phyloP scores from a whole-genome alignment of 2,113 vertebrate genomes.

The Gallinago paraguaiae region DNA sequence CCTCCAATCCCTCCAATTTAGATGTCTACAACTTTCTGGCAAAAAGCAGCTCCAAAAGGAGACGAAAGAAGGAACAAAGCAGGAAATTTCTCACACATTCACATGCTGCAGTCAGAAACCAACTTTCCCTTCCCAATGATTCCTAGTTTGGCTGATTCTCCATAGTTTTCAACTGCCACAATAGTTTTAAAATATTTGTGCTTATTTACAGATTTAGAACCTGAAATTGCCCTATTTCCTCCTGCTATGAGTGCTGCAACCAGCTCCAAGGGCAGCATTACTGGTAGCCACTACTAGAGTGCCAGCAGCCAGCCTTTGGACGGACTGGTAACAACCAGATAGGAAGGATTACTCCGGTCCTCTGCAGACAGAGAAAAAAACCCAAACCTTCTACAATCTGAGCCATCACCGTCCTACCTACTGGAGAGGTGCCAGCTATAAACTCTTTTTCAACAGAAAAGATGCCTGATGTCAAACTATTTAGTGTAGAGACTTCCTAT shows the following conservation, averaged over 20 bases:
- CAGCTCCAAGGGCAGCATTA: background rate
- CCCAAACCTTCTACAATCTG: background rate
- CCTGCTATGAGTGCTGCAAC: background rate
- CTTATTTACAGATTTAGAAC: background rate
- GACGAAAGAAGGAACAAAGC: background rate
- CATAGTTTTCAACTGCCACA: background rate
- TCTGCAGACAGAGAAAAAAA: background rate
- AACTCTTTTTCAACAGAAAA: background rate
- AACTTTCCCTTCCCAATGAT: background rate
- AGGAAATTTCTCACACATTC: background rate
- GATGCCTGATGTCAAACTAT: background rate
- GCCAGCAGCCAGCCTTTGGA: background rate
- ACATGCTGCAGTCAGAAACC: background rate
- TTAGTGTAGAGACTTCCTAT: background rate
- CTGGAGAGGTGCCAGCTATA: background rate
- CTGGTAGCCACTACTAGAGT: background rate
- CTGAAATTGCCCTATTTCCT: background rate
- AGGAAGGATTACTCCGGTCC: background rate
- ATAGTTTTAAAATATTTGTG: background rate
- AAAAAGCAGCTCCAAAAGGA: background rate
- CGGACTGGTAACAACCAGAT: background rate
- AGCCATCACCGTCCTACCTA: background rate
- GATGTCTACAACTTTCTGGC: background rate
- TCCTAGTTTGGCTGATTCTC: background rate
- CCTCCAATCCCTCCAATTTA: background rate